Base-by-base conservation (phyloP, 64 coral and sea anemone genomes). In the Montipora sp. region DNA sequence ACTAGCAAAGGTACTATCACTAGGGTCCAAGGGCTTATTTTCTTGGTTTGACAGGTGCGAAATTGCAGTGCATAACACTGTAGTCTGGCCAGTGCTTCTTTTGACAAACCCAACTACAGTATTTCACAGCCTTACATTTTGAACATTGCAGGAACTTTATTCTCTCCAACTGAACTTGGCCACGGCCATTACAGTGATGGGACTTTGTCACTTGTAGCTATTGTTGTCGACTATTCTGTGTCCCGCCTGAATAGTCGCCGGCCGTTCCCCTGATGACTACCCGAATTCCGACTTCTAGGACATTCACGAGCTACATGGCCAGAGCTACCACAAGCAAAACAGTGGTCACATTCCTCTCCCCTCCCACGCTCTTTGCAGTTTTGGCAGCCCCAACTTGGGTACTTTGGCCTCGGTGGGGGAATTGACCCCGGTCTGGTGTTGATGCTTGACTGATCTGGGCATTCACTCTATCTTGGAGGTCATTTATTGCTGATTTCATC, bases 161-260 rank as follows among this genome's bases (percentile, higher is more conserved):
- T n/a, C n/a, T n/a, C n/a, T n/a, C n/a, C n/a, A n/a, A n/a, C n/a
- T n/a, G n/a, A n/a, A n/a, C n/a, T n/a, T 23, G 23, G 51, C 51
- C 65, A 87, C 77, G 82, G 80, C 63, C 70, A 80, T 87, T 81
- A 81, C 77, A 93, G 67, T 6, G 46, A 87, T 68, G 83, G 91
- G 83, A 93, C 83, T 23, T 87, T 43, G 21, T 47, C 14, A 23
- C 23, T 23, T 23, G 23, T 23, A 23, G 23, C 48, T 78, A 63
- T 70, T 80, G 63, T 77, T 93, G 44, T 88, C 61, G 92, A 80
- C 92, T 87, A 94, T 59, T 87, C 88, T 66, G 83, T 83, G 84
- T 94, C 84, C 92, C 92, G 51, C 85, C 48, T 66, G 88, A 83
- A 89, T 94, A 88, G 92, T 79, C 78, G 84, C 60, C 19, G 80